These are phyloP conservation scores for Eumeta japonica DNA, from an alignment of 1,140 invertebrate genomes.

Conservation along the genomic window DNA sequence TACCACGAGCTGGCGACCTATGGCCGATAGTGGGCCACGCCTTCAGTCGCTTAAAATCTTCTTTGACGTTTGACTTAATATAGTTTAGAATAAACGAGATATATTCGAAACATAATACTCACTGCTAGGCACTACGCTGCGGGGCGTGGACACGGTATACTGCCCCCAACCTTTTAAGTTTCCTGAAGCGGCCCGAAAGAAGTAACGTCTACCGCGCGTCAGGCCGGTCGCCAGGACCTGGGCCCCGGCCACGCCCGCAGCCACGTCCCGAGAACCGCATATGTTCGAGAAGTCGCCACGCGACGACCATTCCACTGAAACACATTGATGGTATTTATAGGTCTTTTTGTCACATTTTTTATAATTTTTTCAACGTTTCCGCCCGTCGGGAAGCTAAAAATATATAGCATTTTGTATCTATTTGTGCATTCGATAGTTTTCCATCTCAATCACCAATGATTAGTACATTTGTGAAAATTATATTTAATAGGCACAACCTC, in stretches of 20 bases:
- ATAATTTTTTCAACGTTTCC: no score
- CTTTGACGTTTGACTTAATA: no score
- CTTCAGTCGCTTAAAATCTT: no score
- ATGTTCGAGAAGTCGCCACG: constrained; percentile 77
- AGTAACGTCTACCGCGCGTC: constrained; percentile 79
- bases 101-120: constrained; percentile 43
- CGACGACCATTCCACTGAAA: constrained; percentile 83
- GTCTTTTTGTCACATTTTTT: constrained; percentile 10
- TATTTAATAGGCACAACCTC: no score
- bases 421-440: no score
- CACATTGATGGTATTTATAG: no score
- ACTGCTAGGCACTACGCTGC: constrained; percentile 87
- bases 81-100: no score
- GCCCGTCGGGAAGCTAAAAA: no score
- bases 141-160: constrained; percentile 72
- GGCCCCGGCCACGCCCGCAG: constrained; percentile 60
- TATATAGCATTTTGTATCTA: background rate
- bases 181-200: constrained; percentile 80
- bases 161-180: constrained; percentile 89
- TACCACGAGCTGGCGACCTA: no score
- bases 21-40: no score
- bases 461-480: background rate
- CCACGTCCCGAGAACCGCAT: constrained; percentile 73
- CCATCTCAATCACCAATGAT: background rate
- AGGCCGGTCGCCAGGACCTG: constrained; percentile 70